Base-by-base conservation (phyloP, 1,140 invertebrate species). In the Portunus trituberculatus region DNA sequence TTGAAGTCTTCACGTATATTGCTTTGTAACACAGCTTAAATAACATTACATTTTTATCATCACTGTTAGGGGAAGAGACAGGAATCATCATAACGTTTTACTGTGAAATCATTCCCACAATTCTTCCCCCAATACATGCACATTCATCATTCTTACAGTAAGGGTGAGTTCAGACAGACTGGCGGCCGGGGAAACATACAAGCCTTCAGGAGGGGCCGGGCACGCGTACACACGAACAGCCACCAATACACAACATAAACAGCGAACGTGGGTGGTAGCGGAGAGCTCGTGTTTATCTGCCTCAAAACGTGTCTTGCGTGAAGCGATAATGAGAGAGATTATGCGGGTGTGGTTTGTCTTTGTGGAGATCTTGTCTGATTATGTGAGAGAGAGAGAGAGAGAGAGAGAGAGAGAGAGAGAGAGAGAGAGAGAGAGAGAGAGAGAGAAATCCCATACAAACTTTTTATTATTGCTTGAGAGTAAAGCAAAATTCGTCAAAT, bases 361-460 rank as follows among this genome's bases (percentile, higher is more conserved):
- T 4, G 52, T 59, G 39, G 39, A 39, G 39, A 39, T 39, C 52
- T 59, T 10, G 52, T 59, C 16, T 39, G 39, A 39, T 39, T 39
- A 39, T 39, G 67, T 20, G 67, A 76, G 59, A 76, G 59, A 76
- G 67, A 76, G 67, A 76, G 67, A 76, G 7, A 76, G 67, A 76
- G 67, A 76, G 7, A 76, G 67, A 76, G 67, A 76, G 67, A 76
- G 67, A 76, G 67, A 76, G 67, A 76, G 67, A 76, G 67, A 76
- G 67, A 76, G 67, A 76, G 67, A 76, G 67, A 76, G 67, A 76
- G 67, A 76, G 67, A 76, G 67, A 76, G 67, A n/a, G 52, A 59
- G 52, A 59, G 52, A 59, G 52, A 59, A 10, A 59, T 59, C 0
- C 12, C 16, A 4, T 59, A 10, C 52, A 59, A 20, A 20, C 52